Evolutionary conservation across 2,888 invertebrate genomes (phyloP).

Genomic region (Vanessa cardui): DNA sequence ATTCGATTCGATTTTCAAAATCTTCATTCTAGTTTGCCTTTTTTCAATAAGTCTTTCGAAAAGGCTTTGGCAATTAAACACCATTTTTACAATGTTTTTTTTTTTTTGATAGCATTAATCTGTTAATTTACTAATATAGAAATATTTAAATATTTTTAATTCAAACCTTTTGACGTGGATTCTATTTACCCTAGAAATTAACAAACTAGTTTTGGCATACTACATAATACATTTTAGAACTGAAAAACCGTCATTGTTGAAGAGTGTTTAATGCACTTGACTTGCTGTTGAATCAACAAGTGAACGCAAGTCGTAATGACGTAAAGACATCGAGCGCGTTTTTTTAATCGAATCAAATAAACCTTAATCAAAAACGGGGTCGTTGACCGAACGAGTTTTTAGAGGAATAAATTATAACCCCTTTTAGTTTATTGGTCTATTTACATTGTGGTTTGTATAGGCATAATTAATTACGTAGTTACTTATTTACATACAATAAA

Average conservation of each 20-base stretch:
- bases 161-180: too few species aligned
- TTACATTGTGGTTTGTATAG: slow-evolving; percentile 1
- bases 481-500: not conserved
- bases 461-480: not conserved
- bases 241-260: not conserved
- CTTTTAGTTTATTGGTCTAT: not conserved
- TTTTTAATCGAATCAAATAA: not conserved
- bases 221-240: too few species aligned
- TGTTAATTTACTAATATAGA: too few species aligned
- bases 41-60: too few species aligned
- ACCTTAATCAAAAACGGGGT: not conserved
- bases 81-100: too few species aligned
- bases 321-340: not conserved
- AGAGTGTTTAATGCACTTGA: not conserved
- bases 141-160: too few species aligned
- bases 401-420: slow-evolving; percentile 3
- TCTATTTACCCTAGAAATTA: too few species aligned
- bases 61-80: too few species aligned
- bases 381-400: slow-evolving; percentile 9
- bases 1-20: too few species aligned
- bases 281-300: not conserved
- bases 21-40: too few species aligned
- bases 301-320: not conserved
- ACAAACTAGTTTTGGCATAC: too few species aligned
- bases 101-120: too few species aligned